phyloP scores from a whole-genome alignment of 1,140 invertebrate genomes.

The Drosophila pachea region DNA sequence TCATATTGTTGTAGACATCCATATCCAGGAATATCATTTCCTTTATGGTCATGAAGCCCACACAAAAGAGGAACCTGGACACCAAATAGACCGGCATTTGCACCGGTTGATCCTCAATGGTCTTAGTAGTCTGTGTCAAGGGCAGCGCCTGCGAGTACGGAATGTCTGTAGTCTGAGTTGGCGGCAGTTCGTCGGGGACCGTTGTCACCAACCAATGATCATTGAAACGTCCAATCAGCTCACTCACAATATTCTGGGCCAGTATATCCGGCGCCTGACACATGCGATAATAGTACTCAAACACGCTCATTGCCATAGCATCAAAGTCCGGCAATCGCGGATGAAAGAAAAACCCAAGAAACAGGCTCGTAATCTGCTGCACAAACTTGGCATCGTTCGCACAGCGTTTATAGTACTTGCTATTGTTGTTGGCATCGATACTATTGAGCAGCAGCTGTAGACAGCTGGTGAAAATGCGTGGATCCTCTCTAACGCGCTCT shows the following conservation, averaged over 20 bases:
- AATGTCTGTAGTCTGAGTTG: conserved; percentile 45
- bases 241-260: conserved; percentile 61
- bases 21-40: conserved; percentile 90
- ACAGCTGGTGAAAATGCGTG: conserved; percentile 64
- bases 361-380: conserved; percentile 47
- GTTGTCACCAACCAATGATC: conserved; percentile 35
- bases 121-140: conserved; percentile 16
- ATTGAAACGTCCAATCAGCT: conserved; percentile 54
- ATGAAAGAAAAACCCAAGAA: conserved; percentile 69
- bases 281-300: conserved; percentile 72
- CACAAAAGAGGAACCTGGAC: conserved; percentile 83
- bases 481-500: conserved; percentile 60
- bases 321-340: conserved; percentile 65
- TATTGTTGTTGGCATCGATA: conserved; percentile 55
- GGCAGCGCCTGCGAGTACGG: conserved; percentile 56
- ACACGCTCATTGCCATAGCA: conserved; percentile 53
- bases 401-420: conserved; percentile 69
- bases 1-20: conserved; percentile 86
- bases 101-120: background rate
- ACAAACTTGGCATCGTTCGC: conserved; percentile 55
- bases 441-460: conserved; percentile 67
- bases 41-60: conserved; percentile 87
- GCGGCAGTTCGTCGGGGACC: background rate
- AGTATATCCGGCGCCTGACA: conserved; percentile 74
- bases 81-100: conserved; percentile 80